Evolutionary conservation across 2,113 vertebrate genomes (phyloP).

Genomic region (Smithornis capensis): DNA sequence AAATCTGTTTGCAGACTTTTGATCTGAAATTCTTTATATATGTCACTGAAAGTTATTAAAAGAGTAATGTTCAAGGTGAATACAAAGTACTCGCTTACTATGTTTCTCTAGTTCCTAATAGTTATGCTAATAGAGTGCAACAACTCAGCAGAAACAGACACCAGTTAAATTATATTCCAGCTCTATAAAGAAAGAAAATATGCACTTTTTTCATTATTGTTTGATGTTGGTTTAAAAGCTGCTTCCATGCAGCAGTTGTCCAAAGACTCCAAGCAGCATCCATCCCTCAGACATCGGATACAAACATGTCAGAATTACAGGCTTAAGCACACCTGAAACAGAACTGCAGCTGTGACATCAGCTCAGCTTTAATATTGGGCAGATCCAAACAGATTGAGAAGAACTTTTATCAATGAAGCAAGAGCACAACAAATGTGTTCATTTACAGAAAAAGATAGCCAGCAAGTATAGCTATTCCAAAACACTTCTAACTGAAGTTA

Average conservation of each 20-base stretch:
- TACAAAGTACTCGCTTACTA: background rate
- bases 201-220: rapidly evolving
- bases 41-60: background rate
- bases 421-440: background rate
- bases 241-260: background rate
- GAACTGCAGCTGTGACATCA: background rate
- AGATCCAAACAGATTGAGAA: background rate
- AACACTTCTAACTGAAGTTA: background rate
- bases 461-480: background rate
- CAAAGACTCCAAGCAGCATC: background rate
- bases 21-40: background rate
- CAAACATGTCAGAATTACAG: background rate
- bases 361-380: background rate
- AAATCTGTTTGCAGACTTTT: background rate
- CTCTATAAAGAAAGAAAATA: background rate
- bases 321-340: background rate
- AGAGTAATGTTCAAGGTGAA: background rate
- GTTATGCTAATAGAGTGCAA: background rate
- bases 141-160: background rate
- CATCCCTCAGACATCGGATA: rapidly evolving
- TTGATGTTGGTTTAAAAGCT: background rate
- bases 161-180: background rate
- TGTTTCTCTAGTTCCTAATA: background rate
- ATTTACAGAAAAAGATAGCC: background rate
- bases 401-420: background rate